Evolutionary conservation across 2,113 vertebrate species (phyloP).

Genomic region (Paracanthobrama guichenoti): DNA sequence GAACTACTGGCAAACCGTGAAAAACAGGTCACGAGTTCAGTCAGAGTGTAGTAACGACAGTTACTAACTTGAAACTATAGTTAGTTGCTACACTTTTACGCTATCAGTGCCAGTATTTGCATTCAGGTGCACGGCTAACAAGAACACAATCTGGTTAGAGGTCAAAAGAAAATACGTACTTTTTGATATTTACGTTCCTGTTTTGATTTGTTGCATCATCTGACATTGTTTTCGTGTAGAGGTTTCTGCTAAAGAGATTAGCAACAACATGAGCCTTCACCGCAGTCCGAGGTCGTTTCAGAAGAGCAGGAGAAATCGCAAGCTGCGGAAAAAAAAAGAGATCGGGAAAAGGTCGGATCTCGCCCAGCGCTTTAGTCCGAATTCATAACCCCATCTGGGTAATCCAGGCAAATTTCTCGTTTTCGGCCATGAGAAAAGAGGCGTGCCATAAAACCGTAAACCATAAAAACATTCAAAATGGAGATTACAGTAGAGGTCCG

Average conservation of each 20-base stretch:
- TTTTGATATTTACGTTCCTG: constrained; percentile 60
- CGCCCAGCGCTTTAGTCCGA: neutral
- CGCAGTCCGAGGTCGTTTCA: constrained; percentile 36
- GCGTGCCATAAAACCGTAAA: constrained; percentile 67
- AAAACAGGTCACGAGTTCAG: neutral
- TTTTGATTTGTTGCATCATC: constrained; percentile 66
- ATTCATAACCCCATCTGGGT: neutral
- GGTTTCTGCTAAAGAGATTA: constrained; percentile 54
- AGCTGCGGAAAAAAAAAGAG: neutral
- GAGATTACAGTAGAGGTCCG: constrained; percentile 67
- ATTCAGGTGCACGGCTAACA: neutral
- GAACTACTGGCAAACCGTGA: neutral
- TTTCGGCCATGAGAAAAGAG: constrained; percentile 62
- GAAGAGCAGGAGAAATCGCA: neutral
- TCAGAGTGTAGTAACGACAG: neutral
- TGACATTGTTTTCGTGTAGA: constrained; percentile 74
- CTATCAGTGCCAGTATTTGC: neutral
- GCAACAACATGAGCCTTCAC: constrained; percentile 51
- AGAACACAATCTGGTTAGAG: neutral
- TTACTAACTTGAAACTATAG: neutral
- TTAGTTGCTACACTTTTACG: neutral
- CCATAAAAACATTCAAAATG: constrained; percentile 82
- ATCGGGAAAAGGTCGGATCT: neutral
- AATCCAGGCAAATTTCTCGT: constrained; percentile 11
- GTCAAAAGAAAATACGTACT: constrained; percentile 62